Evolutionary conservation across 2,888 invertebrate species (phyloP).

Genomic region (Nemotelus nigrinus): DNA sequence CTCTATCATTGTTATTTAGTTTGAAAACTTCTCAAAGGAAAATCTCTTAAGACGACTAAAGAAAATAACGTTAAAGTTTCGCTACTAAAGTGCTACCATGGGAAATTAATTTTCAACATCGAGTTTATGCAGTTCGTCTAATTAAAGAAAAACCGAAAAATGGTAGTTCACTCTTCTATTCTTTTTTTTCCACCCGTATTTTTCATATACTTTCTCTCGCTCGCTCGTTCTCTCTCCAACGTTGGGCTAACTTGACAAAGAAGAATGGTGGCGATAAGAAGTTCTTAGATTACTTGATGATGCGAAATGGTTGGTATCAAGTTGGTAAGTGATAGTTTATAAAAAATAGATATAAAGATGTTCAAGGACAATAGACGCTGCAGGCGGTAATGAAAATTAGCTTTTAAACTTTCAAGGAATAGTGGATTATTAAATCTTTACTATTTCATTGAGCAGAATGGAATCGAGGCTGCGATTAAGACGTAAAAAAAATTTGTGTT

Average conservation of each 20-base stretch:
- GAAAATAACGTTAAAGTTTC: conserved; percentile 42
- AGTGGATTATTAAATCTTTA: conserved; percentile 10
- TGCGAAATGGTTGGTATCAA: too few species aligned
- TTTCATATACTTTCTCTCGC: too few species aligned
- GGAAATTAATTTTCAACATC: conserved; percentile 44
- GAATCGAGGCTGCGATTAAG: background rate
- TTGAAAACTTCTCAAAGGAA: conserved; percentile 36
- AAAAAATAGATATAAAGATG: background rate
- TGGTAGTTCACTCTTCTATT: conserved; percentile 3
- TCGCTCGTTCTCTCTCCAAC: too few species aligned
- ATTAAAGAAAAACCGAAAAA: conserved; percentile 39
- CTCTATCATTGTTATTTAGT: conserved; percentile 36
- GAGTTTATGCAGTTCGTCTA: conserved; percentile 44
- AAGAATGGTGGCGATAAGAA: too few species aligned
- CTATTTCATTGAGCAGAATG: conserved; percentile 1
- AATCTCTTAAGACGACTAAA: conserved; percentile 42
- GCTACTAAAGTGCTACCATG: conserved; percentile 40
- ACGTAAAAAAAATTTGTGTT: too few species aligned
- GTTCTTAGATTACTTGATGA: too few species aligned
- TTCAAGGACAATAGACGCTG: conserved; percentile 14
- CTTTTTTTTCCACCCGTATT: background rate
- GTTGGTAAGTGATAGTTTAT: background rate
- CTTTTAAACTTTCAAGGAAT: conserved; percentile 11
- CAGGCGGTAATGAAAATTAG: conserved; percentile 13
- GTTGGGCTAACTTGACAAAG: too few species aligned